These are phyloP conservation scores for Macquaria australasica DNA, from an alignment of 2,113 vertebrate species.

Conservation along the genomic window DNA sequence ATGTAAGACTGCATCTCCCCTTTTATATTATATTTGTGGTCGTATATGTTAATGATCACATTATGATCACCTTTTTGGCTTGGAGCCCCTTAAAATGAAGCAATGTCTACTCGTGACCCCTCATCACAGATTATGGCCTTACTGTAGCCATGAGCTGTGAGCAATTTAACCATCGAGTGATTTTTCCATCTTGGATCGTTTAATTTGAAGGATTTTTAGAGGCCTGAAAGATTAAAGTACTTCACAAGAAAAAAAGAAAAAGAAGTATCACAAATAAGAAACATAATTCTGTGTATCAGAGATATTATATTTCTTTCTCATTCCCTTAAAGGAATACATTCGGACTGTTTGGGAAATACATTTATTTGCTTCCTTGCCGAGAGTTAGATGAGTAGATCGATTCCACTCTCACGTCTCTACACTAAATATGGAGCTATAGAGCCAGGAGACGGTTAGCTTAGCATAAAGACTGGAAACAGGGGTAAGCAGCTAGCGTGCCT, in stretches of 20 bases:
- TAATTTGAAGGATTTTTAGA: not conserved
- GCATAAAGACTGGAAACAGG: not conserved
- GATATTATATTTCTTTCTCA: not conserved
- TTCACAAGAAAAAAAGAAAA: not conserved
- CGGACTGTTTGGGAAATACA: not conserved
- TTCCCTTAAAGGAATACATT: not conserved
- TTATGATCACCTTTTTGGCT: not conserved
- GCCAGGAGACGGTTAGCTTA: not conserved
- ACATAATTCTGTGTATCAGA: not conserved
- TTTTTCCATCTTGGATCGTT: not conserved
- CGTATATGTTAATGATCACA: not conserved
- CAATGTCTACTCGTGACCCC: not conserved
- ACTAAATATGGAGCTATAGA: not conserved
- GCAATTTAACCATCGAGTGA: too few relatives aligned
- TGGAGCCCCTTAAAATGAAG: not conserved
- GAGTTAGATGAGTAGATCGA: not conserved
- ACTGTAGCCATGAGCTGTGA: not conserved
- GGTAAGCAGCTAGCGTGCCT: not conserved
- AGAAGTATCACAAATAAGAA: not conserved
- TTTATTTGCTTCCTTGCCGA: not conserved
- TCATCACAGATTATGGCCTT: not conserved
- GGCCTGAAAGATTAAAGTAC: not conserved
- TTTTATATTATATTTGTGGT: not conserved
- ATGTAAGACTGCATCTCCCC: not conserved
- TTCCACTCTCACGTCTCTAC: not conserved